These are phyloP conservation scores for Listronotus oregonensis DNA, from an alignment of 1,140 invertebrate species.

Conservation along the genomic window DNA sequence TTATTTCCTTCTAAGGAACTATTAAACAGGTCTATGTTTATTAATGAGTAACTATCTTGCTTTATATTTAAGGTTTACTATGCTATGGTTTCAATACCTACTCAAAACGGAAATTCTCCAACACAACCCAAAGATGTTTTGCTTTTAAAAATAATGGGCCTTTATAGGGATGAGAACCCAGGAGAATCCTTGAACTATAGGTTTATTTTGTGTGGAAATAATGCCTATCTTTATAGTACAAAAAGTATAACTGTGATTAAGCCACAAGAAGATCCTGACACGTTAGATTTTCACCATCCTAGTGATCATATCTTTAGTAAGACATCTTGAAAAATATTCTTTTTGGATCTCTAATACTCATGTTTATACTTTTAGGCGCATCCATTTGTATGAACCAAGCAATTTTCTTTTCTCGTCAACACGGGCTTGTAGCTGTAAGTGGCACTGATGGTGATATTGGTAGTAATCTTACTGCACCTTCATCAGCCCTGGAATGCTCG, in stretches of 20 bases:
- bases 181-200: constrained; percentile 63
- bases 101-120: constrained; percentile 36
- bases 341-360: not conserved
- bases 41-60: no score
- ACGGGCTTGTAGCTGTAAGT: constrained; percentile 64
- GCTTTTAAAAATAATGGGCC: constrained; percentile 61
- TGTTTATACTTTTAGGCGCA: constrained; percentile 61
- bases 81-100: constrained; percentile 59
- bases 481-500: constrained; percentile 37
- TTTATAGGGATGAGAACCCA: constrained; percentile 62
- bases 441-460: not conserved
- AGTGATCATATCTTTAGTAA: constrained; percentile 57
- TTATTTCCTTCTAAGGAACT: no score
- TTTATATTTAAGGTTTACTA: constrained; percentile 61
- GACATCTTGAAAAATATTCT: constrained; percentile 4
- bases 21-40: no score
- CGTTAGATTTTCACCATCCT: constrained; percentile 57
- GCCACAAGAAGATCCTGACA: constrained; percentile 49
- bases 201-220: constrained; percentile 65
- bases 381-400: constrained; percentile 66
- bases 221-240: constrained; percentile 70
- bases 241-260: constrained; percentile 60
- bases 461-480: constrained; percentile 2
- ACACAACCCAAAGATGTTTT: constrained; percentile 57
- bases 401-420: constrained; percentile 70